Conservation (phyloP, 2,113 vertebrate genomes). For the Arothron firmamentum region DNA sequence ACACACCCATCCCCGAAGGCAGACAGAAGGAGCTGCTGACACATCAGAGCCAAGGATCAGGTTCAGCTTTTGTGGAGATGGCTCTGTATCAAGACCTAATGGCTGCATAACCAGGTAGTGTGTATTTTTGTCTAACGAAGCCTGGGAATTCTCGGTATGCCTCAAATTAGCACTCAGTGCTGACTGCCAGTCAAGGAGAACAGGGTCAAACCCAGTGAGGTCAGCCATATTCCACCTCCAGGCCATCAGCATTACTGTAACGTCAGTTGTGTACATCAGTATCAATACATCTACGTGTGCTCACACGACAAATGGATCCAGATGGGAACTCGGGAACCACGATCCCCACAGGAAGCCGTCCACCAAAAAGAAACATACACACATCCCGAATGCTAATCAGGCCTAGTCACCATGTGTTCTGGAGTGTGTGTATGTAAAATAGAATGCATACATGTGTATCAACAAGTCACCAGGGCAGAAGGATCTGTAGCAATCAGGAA, state of each 20-base stretch:
- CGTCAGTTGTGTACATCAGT: background rate
- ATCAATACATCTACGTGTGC: conserved; percentile 28
- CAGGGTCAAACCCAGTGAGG: background rate
- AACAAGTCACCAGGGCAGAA: conserved; percentile 44
- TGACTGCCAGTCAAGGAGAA: conserved; percentile 23
- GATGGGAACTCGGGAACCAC: conserved; percentile 62
- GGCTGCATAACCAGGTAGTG: conserved; percentile 55
- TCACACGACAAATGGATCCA: conserved; percentile 62
- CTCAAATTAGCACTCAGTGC: conserved; percentile 32
- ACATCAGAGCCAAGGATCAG: conserved; percentile 64
- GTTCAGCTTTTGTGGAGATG: conserved; percentile 57
- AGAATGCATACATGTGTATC: conserved; percentile 24
- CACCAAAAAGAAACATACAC: conserved; percentile 53
- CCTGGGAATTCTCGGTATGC: conserved; percentile 35
- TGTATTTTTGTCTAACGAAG: conserved; percentile 51
- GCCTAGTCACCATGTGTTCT: conserved; percentile 58
- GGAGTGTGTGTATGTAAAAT: conserved; percentile 42
- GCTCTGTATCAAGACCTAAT: conserved; percentile 56
- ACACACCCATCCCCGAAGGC: conserved; percentile 53
- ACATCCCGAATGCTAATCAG: conserved; percentile 52
- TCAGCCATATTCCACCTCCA: no score
- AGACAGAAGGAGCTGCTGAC: conserved; percentile 56
- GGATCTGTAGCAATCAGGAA: conserved; percentile 48
- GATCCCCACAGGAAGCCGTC: conserved; percentile 56
- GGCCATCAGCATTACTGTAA: background rate